Base-by-base conservation (phyloP, 2,797 vertebrate species). In the Tapera naevia region DNA sequence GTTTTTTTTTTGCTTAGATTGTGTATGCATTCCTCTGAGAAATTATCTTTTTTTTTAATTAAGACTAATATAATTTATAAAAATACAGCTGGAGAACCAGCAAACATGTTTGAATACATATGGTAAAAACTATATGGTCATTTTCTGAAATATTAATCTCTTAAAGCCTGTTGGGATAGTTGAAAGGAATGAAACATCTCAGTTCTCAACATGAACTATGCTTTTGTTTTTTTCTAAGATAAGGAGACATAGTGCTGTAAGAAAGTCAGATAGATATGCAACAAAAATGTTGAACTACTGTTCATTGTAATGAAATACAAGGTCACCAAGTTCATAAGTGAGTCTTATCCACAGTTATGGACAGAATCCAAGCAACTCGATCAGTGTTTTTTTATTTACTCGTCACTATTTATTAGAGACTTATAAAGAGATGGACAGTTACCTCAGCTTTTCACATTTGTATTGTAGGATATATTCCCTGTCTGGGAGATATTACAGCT, bases 401-500 rank as follows among this genome's bases (percentile, higher is more conserved):
- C 56, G 54, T 93, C 51, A 21, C 27, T 80, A 2, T 72, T 91
- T 70, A 78, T 91, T 85, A 80, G 92, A 85, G 56, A 33, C 10
- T 91, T 90, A 10, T 39, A 46, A 6, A 65, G 75, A 69, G 41
- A 53, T 76, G 39, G 91, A 90, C 83, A 65, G 58, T 87, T 91
- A 86, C 75, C 83, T 73, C 50, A 56, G 32, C 37, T 66, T 93
- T 88, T 91, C 93, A 82, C 61, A 71, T 64, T 62, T 80, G 50
- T 57, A 82, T 78, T 82, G 84, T 86, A 76, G 62, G 71, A 46
- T 79, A 66, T 27, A 24, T 80, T 84, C 37, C 41, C 74, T 58
- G 24, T 65, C 72, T 89, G 88, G 56, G 89, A 94, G 69, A 94
- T 61, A 91, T 61, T 95, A 78, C 45, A 92, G 88, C 48, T 89